Percentiles rank a stretch among this genome's conserved stretches.
These are phyloP conservation scores for Pandemis cinnamomeana DNA, from an alignment of 2,888 invertebrate species.

Conservation along the genomic window DNA sequence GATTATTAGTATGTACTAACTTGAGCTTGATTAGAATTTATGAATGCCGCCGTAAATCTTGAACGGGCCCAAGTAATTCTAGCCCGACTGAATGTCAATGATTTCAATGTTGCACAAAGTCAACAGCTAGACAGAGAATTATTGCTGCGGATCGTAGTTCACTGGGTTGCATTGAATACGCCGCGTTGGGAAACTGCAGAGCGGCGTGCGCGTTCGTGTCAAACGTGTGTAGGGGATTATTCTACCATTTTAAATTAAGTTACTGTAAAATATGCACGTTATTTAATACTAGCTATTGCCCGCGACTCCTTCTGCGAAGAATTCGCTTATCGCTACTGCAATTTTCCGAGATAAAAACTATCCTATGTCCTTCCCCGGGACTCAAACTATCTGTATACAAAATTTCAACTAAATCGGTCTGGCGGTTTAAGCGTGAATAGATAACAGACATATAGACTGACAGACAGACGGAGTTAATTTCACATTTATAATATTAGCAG, in stretches of 20 bases:
- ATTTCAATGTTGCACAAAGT: constrained; percentile 38
- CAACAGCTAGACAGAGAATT: constrained; percentile 33
- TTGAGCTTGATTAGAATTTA: constrained; percentile 41
- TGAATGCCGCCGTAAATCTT: constrained; percentile 22
- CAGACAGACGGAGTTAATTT: too few relatives aligned
- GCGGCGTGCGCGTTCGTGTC: constrained; percentile 18
- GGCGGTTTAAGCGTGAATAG: too few relatives aligned
- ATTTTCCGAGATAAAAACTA: too few relatives aligned
- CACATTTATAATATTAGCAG: too few relatives aligned
- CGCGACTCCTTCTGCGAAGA: too few relatives aligned
- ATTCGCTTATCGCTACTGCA: too few relatives aligned
- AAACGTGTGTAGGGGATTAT: constrained; percentile 15
- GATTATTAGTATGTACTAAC: constrained; percentile 25
- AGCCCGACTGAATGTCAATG: constrained; percentile 36
- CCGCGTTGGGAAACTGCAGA: constrained; percentile 15
- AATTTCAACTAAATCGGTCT: too few relatives aligned
- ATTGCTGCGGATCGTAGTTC: constrained; percentile 35
- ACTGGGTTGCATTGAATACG: constrained; percentile 37
- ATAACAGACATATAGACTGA: too few relatives aligned
- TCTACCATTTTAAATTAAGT: neutral
- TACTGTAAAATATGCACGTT: neutral
- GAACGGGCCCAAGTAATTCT: constrained; percentile 27
- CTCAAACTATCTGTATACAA: too few relatives aligned
- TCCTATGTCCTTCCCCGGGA: too few relatives aligned
- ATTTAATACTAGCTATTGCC: too few relatives aligned